A percentile compares a stretch with the other conserved stretches of the same genome.
These are phyloP conservation scores for Rana temporaria DNA, from an alignment of 2,113 vertebrate species.

Conservation along the genomic window DNA sequence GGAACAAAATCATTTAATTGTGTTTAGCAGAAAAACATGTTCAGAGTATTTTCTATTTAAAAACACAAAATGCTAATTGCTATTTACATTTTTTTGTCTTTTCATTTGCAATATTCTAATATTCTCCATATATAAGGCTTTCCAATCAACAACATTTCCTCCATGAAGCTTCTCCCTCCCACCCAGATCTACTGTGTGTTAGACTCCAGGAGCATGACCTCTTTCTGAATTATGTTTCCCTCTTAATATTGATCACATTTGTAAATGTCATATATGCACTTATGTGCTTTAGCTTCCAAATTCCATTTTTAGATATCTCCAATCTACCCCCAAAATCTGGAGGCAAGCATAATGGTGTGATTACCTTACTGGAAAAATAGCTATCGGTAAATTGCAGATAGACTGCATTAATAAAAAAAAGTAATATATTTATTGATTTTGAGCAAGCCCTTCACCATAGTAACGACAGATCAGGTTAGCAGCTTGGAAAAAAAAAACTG, in stretches of 20 bases:
- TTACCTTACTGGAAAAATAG: slow-evolving; percentile 6
- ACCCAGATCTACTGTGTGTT: slow-evolving; percentile 42
- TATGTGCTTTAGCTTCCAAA: background rate
- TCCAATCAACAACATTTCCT: background rate
- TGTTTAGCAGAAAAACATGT: too few relatives aligned
- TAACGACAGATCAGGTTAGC: slow-evolving; percentile 30
- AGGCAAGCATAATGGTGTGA: slow-evolving; percentile 25
- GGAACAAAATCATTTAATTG: too few relatives aligned
- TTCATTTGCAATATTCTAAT: too few relatives aligned
- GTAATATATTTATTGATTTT: slow-evolving; percentile 55
- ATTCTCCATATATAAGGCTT: background rate
- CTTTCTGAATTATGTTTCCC: slow-evolving; percentile 66
- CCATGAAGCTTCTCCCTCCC: background rate
- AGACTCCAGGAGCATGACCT: slow-evolving; percentile 12
- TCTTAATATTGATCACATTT: slow-evolving; percentile 57
- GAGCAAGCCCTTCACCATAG: slow-evolving; percentile 49
- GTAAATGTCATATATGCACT: slow-evolving; percentile 42
- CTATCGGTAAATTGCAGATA: slow-evolving; percentile 43
- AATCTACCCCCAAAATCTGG: slow-evolving; percentile 6
- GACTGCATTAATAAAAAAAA: slow-evolving; percentile 51
- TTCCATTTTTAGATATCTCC: slow-evolving; percentile 34
- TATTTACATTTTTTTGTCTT: too few relatives aligned
- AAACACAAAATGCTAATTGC: too few relatives aligned
- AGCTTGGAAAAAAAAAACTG: slow-evolving; percentile 26
- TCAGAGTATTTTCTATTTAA: too few relatives aligned